Percentiles rank a stretch among this genome's conserved stretches.
phyloP scores from a whole-genome alignment of 2,113 vertebrate genomes.

The Urocitellus parryii region DNA sequence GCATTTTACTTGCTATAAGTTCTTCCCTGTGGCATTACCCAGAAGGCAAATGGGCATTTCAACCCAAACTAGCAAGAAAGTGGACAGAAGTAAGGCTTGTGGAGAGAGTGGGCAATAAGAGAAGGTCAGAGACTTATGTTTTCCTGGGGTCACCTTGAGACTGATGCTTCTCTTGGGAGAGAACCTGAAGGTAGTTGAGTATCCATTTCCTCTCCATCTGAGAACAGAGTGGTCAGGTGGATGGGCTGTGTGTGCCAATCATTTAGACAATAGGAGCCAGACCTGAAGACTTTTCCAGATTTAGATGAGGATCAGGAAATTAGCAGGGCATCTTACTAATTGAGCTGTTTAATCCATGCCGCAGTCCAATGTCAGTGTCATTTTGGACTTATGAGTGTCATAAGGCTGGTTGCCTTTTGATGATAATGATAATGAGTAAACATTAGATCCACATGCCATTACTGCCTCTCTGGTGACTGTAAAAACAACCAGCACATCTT shows the following conservation, averaged over 20 bases:
- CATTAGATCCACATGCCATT: constrained; percentile 23
- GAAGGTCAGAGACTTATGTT: neutral
- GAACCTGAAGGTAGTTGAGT: neutral
- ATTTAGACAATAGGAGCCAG: neutral
- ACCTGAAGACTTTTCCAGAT: neutral
- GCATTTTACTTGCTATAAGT: neutral
- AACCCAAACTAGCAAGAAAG: neutral
- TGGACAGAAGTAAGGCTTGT: neutral
- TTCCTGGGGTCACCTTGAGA: neutral
- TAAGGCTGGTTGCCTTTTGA: constrained; percentile 24
- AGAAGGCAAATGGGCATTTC: neutral
- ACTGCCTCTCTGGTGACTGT: neutral
- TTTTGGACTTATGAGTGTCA: constrained; percentile 47
- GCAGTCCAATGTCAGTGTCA: constrained; percentile 44
- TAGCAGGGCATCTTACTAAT: constrained; percentile 15
- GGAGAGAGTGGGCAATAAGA: neutral
- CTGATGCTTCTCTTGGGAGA: neutral
- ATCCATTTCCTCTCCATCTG: accelerated
- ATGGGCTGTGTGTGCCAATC: neutral
- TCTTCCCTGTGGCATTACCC: neutral
- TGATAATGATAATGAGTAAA: constrained; percentile 56
- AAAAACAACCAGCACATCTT: neutral
- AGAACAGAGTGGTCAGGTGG: neutral
- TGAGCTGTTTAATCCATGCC: neutral
- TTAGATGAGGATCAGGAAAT: constrained; percentile 12